Base-by-base conservation (phyloP, 2,888 invertebrate genomes). In the Drosophila borborema region DNA sequence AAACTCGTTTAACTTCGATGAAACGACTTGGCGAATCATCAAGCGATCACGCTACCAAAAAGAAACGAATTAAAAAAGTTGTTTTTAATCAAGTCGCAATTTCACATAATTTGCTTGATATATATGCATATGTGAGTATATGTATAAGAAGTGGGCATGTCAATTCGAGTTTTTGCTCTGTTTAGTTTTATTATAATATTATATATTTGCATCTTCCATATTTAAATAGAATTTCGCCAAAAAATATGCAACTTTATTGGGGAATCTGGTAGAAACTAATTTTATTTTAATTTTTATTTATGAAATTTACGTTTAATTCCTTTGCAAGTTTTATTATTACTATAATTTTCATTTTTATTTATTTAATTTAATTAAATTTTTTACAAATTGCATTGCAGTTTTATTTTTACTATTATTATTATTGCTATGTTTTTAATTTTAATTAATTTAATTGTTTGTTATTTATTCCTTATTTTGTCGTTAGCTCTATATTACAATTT, bases 1-100 rank as follows among this genome's bases (percentile, higher is more conserved):
- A 59, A 76, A 51, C 68, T 41, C 7, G 74, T 73, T 76, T 9
- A n/a, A 45, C 43, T 54, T 64, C 54, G 12, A 62, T 36, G 23
- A 38, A 67, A 48, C 36, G 36, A 67, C 60, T 61, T 59, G 62
- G 58, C 10, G 51, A 60, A 18, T 45, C 20, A 48, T n/a, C 2
- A 41, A 40, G 49, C 20, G 31, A 51, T 49, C 40, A 38, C 20
- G 23, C 18, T 41, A 23, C 31, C 23, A 45, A 10, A 8, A 41
- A 23, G 28, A 16, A 10, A 60, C 10, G 9, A 8, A 41, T 6
- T 20, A 34, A 38, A 36, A 31, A 16, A 53, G 9, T 66, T 66
- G 51, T 10, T 28, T 59, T 18, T 14, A 20, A 48, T 31, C 53
- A 36, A 69, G 60, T 45, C 51, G 59, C 34, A 59, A 41, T 69